phyloP scores from a whole-genome alignment of 2,888 invertebrate genomes.

The Heliconius ethilla region DNA sequence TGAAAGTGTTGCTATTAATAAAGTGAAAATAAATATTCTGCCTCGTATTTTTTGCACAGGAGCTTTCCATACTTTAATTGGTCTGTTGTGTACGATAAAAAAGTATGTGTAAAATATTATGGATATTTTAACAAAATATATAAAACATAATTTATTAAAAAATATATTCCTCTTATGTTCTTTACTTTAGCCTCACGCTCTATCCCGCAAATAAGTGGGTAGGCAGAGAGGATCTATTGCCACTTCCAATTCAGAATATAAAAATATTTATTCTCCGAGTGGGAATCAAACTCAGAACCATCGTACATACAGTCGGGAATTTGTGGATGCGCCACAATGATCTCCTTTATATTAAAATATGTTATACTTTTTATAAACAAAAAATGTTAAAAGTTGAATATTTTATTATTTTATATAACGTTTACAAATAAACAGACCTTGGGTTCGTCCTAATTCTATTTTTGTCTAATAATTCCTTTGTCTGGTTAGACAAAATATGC shows the following conservation, averaged over 20 bases:
- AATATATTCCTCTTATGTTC: not conserved
- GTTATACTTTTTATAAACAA: not conserved
- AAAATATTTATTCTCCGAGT: not conserved
- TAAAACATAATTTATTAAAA: not conserved
- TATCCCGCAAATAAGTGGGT: no score
- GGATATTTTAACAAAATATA: no score
- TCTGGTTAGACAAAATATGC: no score
- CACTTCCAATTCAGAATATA: not conserved
- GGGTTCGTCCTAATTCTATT: no score
- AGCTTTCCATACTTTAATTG: conserved; percentile 15
- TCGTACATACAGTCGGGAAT: no score
- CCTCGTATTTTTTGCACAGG: conserved; percentile 27
- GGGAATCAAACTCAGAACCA: not conserved
- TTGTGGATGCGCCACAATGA: no score
- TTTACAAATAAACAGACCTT: no score
- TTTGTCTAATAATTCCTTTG: no score
- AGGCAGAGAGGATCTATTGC: no score
- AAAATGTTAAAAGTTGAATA: not conserved
- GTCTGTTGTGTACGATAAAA: conserved; percentile 9
- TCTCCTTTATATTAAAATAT: no score
- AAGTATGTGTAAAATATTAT: not conserved
- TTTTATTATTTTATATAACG: not conserved
- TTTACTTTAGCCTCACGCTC: not conserved
- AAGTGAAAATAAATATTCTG: conserved; percentile 55
- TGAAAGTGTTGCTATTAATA: conserved; percentile 70